Evolutionary conservation across 2,113 vertebrate species (phyloP), one percentile per base, ranked within the genome.

Genomic region (Gavia stellata): DNA sequence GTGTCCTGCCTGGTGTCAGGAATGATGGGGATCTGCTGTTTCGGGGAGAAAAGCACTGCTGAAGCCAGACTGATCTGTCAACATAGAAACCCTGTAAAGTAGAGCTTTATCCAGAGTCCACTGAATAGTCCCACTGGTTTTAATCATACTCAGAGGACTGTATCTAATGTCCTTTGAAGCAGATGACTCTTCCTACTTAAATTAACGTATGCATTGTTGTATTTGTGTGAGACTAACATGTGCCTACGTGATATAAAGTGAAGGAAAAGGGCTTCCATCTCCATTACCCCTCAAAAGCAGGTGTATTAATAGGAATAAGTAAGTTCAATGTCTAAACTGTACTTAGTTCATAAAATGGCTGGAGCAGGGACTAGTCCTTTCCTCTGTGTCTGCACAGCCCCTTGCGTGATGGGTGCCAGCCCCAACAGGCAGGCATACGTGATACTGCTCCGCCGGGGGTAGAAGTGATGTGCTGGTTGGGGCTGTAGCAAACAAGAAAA

Each of bases 1-100:
- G 61, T 94, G 52, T 79, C 53, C 70, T 92, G 89, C 38, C 80
- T 91, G 86, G 53, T 96, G 74, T 94, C 62, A 92, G 86, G 28
- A 95, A 52, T 33, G 78, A 82, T 59, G 50, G 42, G 67, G 78
- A 52, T 87, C 86, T 92, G 81, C 78, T 77, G 31, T 68, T 94
- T 31, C 0, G 0, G 38, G 49, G 53, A 65, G 65, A 94, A 91
- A 84, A 53, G 34, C 44, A 75, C 34, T 75, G 59, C 83, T 81
- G 61, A 88, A 84, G 56, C 23, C 0, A 0, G 45, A 17, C 1
- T 1, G 19, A 34, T 87, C 34, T 75, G 42, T 94, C 74, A 94
- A 15, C 73, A 59, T 16, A 31, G 62, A 89, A 92, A 80, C 20
- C n/a, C 33, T 45, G 25, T 90, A 84, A 74, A 78, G 19, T 1